Evolutionary conservation across 2,888 invertebrate species (phyloP).

Genomic region (Zelleria hepariella): DNA sequence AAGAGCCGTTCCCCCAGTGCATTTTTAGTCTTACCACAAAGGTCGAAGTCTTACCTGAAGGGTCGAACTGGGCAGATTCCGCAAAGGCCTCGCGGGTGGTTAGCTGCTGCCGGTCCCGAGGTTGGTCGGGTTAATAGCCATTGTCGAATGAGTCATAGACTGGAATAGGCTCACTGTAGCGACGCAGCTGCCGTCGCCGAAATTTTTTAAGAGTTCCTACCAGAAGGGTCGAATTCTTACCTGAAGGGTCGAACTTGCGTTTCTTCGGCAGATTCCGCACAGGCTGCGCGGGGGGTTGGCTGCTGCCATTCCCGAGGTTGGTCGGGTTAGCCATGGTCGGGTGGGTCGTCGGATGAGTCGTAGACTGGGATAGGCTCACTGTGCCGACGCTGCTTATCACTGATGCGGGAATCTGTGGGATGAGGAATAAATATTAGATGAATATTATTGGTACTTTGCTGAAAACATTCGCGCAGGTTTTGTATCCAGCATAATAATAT

Average conservation of each 20-base stretch:
- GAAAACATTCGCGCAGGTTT: too few relatives aligned
- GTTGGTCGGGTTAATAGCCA: conserved; percentile 58
- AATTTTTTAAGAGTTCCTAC: too few relatives aligned
- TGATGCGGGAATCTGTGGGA: conserved; percentile 68
- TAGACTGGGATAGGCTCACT: conserved; percentile 63
- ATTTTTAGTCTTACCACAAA: too few relatives aligned
- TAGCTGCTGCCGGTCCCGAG: conserved; percentile 49
- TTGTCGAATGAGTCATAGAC: conserved; percentile 45
- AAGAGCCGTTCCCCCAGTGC: too few relatives aligned
- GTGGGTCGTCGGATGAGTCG: conserved; percentile 47
- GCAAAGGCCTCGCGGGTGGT: conserved; percentile 70
- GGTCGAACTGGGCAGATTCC: conserved; percentile 89
- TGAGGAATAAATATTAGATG: conserved; percentile 3
- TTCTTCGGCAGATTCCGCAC: conserved; percentile 93
- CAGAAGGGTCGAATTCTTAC: too few relatives aligned
- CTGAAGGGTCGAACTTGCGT: conserved; percentile 87
- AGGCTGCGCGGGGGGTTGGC: conserved; percentile 63
- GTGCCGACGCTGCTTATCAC: conserved; percentile 73
- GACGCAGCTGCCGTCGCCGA: too few relatives aligned
- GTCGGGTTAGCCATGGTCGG: conserved; percentile 63
- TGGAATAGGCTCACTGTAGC: conserved; percentile 69
- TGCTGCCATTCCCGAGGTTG: conserved; percentile 52
- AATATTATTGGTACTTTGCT: too few relatives aligned
- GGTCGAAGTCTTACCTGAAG: conserved; percentile 23
- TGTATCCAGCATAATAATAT: too few relatives aligned